Evolutionary conservation across 2,888 invertebrate genomes (phyloP).

Genomic region (Pachymerium ferrugineum): DNA sequence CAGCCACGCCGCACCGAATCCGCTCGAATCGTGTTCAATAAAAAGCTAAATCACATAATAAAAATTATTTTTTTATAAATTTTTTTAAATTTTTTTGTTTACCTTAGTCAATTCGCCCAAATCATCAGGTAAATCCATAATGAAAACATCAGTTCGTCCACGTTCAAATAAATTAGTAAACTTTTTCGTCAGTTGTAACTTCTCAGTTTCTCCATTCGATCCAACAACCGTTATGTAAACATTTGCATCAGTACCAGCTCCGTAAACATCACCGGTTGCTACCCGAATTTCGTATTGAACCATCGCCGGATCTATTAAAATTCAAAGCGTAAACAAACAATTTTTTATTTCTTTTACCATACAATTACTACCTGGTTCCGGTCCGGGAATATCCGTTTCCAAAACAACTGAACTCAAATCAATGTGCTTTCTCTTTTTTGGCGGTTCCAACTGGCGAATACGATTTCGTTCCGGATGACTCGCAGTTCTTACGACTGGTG

Average conservation of each 20-base stretch:
- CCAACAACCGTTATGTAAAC: conserved; percentile 20
- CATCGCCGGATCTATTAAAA: background rate
- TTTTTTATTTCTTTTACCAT: background rate
- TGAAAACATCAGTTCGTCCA: conserved; percentile 13
- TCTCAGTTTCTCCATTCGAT: background rate
- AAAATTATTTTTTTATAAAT: background rate
- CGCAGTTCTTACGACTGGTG: background rate
- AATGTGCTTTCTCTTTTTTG: background rate
- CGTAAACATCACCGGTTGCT: conserved; percentile 17
- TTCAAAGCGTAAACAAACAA: background rate
- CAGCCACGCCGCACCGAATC: conserved; percentile 29
- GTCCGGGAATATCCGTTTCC: background rate
- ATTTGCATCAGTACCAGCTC: conserved; percentile 30
- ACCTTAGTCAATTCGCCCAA: conserved; percentile 29
- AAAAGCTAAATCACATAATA: background rate
- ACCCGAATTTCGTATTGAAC: conserved; percentile 25
- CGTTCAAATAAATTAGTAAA: conserved; percentile 27
- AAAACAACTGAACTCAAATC: background rate
- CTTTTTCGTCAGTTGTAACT: conserved; percentile 20
- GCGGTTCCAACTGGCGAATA: background rate
- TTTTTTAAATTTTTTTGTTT: background rate
- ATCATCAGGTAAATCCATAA: background rate
- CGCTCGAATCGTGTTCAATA: conserved; percentile 20
- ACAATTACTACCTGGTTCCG: background rate
- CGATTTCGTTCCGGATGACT: background rate